These are phyloP conservation scores for Sipha flava DNA, from an alignment of 1,140 invertebrate species.

Conservation along the genomic window DNA sequence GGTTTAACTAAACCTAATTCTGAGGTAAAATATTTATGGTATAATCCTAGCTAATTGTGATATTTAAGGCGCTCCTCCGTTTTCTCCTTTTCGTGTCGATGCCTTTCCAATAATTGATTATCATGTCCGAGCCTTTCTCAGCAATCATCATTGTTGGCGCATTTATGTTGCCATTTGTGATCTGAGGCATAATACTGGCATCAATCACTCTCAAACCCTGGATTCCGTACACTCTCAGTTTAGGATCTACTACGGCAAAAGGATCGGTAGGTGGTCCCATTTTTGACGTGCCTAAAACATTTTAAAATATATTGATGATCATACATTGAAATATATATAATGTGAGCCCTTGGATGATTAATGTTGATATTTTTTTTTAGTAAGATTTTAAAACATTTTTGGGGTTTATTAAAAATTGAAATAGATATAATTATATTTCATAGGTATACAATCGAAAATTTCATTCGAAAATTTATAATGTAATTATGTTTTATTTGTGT, in stretches of 20 bases:
- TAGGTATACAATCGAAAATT: too few species aligned
- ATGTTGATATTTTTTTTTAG: too few species aligned
- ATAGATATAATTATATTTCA: too few species aligned
- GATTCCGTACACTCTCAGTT: constrained; percentile 65
- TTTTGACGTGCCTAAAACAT: constrained; percentile 46
- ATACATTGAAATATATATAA: too few species aligned
- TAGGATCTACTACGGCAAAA: constrained; percentile 71
- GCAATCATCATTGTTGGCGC: constrained; percentile 86
- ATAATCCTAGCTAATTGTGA: constrained; percentile 36
- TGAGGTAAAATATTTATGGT: background rate
- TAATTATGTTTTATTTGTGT: too few species aligned
- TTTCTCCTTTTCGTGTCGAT: constrained; percentile 42
- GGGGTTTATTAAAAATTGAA: too few species aligned
- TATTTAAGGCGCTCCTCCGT: constrained; percentile 18
- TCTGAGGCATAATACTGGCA: constrained; percentile 70
- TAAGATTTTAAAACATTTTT: too few species aligned
- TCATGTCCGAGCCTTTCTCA: constrained; percentile 80
- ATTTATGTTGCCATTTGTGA: constrained; percentile 77
- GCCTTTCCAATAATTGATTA: constrained; percentile 61
- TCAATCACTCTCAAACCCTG: constrained; percentile 67
- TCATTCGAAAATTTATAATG: too few species aligned
- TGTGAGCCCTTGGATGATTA: too few species aligned
- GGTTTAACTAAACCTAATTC: background rate
- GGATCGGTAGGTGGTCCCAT: constrained; percentile 72
- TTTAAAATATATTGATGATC: too few species aligned